phyloP scores from a whole-genome alignment of 2,888 invertebrate genomes.

The Megalurothrips usitatus region DNA sequence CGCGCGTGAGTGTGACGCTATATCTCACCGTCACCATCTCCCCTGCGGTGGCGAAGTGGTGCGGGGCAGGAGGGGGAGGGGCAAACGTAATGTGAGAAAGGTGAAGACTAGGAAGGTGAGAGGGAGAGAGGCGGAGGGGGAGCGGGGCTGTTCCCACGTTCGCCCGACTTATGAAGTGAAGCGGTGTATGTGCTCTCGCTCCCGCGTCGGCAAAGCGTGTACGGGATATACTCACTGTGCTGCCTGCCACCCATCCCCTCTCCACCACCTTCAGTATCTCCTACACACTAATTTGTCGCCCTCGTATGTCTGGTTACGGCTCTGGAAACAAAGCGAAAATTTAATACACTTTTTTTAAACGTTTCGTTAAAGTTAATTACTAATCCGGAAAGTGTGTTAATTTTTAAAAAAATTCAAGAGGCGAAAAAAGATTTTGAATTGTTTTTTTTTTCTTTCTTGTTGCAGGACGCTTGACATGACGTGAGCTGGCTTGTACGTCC shows the following conservation, averaged over 20 bases:
- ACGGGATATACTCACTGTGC: background rate
- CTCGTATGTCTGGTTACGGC: background rate
- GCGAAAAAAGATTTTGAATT: background rate
- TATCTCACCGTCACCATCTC: background rate
- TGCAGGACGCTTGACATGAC: background rate
- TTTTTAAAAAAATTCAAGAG: background rate
- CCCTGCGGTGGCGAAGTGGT: background rate
- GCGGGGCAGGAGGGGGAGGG: background rate
- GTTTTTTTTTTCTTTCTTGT: background rate
- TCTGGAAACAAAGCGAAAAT: background rate
- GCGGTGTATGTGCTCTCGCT: background rate
- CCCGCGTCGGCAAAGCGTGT: too few species aligned
- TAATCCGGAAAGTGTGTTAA: background rate
- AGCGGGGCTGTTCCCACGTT: too few species aligned
- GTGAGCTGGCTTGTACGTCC: background rate
- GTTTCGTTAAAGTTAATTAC: background rate
- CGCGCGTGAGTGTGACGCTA: background rate
- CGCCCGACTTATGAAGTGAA: background rate
- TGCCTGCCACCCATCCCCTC: background rate
- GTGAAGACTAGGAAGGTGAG: too few species aligned
- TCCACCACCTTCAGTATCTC: background rate
- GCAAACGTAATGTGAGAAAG: background rate
- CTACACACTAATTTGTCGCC: background rate
- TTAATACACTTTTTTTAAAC: background rate
- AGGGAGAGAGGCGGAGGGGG: too few species aligned